Percentiles rank a stretch among this genome's conserved stretches.
phyloP scores from a whole-genome alignment of 53 echinoderm and acorn worm genomes.

The Echinarachnius parma region DNA sequence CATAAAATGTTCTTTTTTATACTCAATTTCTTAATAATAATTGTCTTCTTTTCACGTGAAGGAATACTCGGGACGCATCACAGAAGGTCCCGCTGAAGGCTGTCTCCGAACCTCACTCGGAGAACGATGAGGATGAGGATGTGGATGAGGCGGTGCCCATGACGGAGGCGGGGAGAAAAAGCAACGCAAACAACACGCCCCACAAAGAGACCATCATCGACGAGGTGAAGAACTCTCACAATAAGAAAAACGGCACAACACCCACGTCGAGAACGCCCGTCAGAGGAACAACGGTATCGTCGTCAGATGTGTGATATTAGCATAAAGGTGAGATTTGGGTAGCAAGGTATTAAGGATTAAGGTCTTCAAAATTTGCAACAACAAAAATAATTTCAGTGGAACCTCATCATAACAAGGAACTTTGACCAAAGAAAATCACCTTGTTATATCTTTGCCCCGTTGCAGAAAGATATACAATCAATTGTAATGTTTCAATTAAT shows the following conservation, averaged over 20 bases:
- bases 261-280: slow-evolving; percentile 10
- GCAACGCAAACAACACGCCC: background rate
- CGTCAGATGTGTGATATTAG: slow-evolving; percentile 31
- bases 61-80: slow-evolving; percentile 7
- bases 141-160: background rate
- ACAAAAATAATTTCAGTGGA: background rate
- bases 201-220: background rate
- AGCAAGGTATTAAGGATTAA: too few species aligned
- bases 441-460: too few species aligned
- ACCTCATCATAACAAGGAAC: background rate
- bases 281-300: slow-evolving; percentile 1
- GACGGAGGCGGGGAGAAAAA: background rate
- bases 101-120: slow-evolving; percentile 13
- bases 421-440: too few species aligned
- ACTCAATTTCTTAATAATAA: background rate
- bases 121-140: slow-evolving; percentile 4
- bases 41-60: background rate
- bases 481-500: too few species aligned
- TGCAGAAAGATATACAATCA: too few species aligned
- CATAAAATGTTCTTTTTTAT: background rate
- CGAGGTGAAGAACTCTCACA: slow-evolving; percentile 5
- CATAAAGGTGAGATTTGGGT: too few species aligned
- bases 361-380: background rate
- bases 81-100: slow-evolving; percentile 27
- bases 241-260: slow-evolving; percentile 21